A percentile compares a stretch with the other conserved stretches of the same genome.
Conservation (phyloP, 2,797 vertebrate genomes). For the Sebastes alutus region DNA sequence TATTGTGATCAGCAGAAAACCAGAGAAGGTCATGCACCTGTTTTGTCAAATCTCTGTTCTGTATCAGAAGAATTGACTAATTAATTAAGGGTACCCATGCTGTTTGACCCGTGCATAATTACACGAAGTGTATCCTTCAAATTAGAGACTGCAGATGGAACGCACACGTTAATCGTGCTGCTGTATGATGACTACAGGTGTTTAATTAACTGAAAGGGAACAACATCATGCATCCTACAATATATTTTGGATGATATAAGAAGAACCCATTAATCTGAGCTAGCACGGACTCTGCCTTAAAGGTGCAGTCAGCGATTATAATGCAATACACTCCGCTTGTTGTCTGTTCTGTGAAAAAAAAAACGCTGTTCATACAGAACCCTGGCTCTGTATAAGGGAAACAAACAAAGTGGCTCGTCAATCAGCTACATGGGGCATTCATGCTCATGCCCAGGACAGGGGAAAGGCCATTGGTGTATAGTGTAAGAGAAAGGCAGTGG, state of each 20-base stretch:
- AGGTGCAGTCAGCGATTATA: not conserved
- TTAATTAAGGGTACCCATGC: slow-evolving; percentile 18
- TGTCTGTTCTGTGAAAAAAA: not conserved
- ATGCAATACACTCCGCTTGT: not conserved
- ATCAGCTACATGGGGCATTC: not conserved
- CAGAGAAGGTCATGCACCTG: not conserved
- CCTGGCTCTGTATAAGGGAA: not conserved
- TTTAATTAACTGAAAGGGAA: slow-evolving; percentile 6
- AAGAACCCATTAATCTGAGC: not conserved
- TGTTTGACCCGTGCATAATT: slow-evolving; percentile 27
- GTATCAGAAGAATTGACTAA: slow-evolving; percentile 6
- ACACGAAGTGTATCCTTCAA: not conserved
- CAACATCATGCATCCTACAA: not conserved
- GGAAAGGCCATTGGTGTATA: too few relatives aligned
- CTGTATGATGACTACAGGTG: not conserved
- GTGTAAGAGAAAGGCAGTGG: not conserved
- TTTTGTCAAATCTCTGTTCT: slow-evolving; percentile 18
- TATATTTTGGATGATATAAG: not conserved
- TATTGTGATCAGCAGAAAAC: not conserved
- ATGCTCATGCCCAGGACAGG: not conserved
- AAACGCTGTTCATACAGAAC: not conserved
- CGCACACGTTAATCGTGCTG: slow-evolving; percentile 2
- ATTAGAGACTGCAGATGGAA: slow-evolving; percentile 26
- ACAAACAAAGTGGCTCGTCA: not conserved
- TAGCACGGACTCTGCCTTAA: not conserved